These are phyloP conservation scores for Cyprinella venusta DNA, from an alignment of 2,797 vertebrate species.

Conservation along the genomic window DNA sequence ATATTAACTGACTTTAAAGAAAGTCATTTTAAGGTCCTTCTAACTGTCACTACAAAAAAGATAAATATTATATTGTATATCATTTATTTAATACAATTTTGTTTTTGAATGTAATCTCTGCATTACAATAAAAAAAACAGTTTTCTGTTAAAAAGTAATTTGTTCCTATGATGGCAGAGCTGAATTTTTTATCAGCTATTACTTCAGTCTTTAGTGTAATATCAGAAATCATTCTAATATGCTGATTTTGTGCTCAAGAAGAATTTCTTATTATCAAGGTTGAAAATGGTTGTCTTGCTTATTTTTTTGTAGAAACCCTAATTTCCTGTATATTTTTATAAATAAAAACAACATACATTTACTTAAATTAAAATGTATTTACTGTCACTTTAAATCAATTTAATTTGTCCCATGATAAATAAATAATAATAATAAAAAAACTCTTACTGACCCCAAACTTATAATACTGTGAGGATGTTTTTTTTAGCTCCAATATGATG, in stretches of 20 bases:
- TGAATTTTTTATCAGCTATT: neutral
- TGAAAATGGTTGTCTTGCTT: neutral
- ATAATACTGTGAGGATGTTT: neutral
- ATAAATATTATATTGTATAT: neutral
- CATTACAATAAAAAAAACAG: neutral
- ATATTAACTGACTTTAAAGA: neutral
- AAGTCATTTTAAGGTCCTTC: neutral
- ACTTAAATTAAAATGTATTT: neutral
- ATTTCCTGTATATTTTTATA: neutral
- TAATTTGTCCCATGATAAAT: neutral
- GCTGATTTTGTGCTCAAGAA: neutral
- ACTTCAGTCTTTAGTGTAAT: neutral
- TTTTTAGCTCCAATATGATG: neutral
- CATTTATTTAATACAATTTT: too few species aligned
- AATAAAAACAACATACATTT: neutral
- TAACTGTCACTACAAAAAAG: neutral
- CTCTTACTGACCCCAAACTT: neutral
- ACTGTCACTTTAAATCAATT: neutral
- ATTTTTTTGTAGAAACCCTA: neutral
- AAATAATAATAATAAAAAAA: neutral
- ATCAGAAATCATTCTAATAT: conserved; percentile 2
- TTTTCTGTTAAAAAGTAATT: neutral
- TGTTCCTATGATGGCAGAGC: neutral
- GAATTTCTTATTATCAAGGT: neutral
- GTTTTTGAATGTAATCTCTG: too few species aligned